Base-by-base conservation (phyloP, 2,797 vertebrate genomes). In the Amniataba percoides region DNA sequence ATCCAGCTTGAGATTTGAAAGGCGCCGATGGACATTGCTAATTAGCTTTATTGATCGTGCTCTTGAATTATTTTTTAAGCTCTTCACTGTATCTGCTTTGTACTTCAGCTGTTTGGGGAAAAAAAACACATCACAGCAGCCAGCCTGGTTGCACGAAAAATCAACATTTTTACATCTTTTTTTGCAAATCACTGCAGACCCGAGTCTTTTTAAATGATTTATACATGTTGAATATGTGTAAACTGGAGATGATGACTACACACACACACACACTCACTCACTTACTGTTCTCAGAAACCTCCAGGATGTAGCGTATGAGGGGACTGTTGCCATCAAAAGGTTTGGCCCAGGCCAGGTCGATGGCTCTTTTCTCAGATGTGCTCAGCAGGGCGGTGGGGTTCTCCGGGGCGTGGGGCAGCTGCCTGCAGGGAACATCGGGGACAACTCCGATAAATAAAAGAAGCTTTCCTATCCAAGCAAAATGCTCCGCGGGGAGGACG, bases 231-330 rank as follows among this genome's bases (percentile, higher is more conserved):
- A 75, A 75, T 42, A 48, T 55, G 21, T 46, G 43, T 27, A 57
- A 67, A 64, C 58, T 59, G 27, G 3, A 31, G 27, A 31, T 31
- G 27, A 31, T 31, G 27, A 31, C 27, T 31, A 5, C 27, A 31
- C 27, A 31, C 27, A 31, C 27, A n/a, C n/a, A n/a, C n/a, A n/a
- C n/a, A n/a, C n/a, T n/a, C n/a, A n/a, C n/a, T 31, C 58, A 92
- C 98, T 97, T 95, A 99, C 98, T 98, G 95, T 98, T 99, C 88
- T 99, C 98, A 0, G 98, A 99, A 74, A 99, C 97, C 95, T 99
- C 98, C 93, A 99, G 92, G 64, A 98, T 53, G 78, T 99, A 99
- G 80, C 94, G 97, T 51, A 97, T 94, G 82, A 99, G 95, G 0
- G 97, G 97, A 78, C 97, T 99, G 95, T 99, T 99, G 72, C 98